Conservation (phyloP, 2,113 vertebrate genomes). For the Oreochromis spilurus region DNA sequence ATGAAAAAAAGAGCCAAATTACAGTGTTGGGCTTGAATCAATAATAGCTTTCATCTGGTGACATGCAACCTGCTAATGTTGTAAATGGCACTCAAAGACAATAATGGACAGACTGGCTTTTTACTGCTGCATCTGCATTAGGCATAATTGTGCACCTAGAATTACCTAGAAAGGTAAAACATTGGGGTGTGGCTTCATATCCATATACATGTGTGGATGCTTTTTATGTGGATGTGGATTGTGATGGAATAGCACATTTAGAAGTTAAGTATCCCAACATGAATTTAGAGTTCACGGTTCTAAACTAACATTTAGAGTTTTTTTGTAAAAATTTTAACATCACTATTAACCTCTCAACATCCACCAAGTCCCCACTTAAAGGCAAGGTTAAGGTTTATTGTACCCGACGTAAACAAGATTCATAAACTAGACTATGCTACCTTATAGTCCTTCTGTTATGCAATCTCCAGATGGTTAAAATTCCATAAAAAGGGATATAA, state of each 20-base stretch:
- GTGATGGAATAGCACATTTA: not conserved
- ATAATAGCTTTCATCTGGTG: conserved; percentile 16
- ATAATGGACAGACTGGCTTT: conserved; percentile 22
- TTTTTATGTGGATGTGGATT: not conserved
- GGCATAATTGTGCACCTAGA: not conserved
- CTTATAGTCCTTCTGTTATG: not conserved
- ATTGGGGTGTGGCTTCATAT: not conserved
- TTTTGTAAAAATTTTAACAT: not conserved
- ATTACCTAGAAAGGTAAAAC: not conserved
- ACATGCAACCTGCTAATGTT: conserved; percentile 21
- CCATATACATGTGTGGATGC: not conserved
- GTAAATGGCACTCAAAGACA: conserved; percentile 3
- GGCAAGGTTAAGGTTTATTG: not conserved
- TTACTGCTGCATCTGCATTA: not conserved
- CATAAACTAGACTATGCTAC: not conserved
- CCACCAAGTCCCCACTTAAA: not conserved
- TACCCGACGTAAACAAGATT: not conserved
- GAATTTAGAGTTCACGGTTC: not conserved
- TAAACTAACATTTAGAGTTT: not conserved
- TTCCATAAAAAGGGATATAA: not conserved
- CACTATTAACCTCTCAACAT: not conserved
- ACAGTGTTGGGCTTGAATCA: not conserved
- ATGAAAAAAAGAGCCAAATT: not conserved
- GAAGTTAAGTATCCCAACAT: not conserved
- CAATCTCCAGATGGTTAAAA: not conserved